These are phyloP conservation scores for Callaeas wilsoni DNA, from an alignment of 2,113 vertebrate genomes.

Conservation along the genomic window DNA sequence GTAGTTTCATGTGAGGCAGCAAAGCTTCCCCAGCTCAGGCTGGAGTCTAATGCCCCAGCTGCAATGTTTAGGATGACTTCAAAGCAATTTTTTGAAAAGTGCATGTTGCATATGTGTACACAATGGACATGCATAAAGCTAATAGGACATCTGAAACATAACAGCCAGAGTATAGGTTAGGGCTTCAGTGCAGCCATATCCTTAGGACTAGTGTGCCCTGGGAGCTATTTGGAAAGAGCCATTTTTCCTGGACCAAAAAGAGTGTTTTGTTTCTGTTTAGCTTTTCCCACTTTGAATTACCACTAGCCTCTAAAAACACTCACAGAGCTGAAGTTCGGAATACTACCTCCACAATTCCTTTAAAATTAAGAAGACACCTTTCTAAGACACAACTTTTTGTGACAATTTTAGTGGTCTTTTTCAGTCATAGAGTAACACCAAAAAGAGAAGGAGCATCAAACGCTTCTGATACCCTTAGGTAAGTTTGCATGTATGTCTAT, in stretches of 20 bases:
- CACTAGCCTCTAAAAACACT: not conserved
- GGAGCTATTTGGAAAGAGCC: not conserved
- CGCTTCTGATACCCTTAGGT: constrained; percentile 36
- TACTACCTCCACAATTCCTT: not conserved
- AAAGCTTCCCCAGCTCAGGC: not conserved
- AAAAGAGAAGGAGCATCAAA: constrained; percentile 36
- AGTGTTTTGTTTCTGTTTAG: not conserved
- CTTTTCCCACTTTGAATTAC: not conserved
- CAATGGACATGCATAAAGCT: not conserved
- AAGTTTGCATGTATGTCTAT: not conserved
- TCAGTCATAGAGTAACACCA: not conserved
- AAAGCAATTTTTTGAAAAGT: not conserved
- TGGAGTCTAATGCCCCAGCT: not conserved
- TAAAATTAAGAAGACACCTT: not conserved
- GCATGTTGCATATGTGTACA: not conserved
- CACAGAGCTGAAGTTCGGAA: not conserved
- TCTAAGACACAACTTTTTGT: not conserved
- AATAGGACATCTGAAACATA: not conserved
- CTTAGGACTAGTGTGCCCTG: not conserved
- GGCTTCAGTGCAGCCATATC: not conserved
- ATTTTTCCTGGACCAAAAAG: not conserved
- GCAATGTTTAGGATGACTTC: not conserved
- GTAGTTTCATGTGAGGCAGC: not conserved
- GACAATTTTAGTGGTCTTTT: not conserved
- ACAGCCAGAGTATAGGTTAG: not conserved